Evolutionary conservation across 2,113 vertebrate genomes (phyloP).

Genomic region (Macroglossus sobrinus): DNA sequence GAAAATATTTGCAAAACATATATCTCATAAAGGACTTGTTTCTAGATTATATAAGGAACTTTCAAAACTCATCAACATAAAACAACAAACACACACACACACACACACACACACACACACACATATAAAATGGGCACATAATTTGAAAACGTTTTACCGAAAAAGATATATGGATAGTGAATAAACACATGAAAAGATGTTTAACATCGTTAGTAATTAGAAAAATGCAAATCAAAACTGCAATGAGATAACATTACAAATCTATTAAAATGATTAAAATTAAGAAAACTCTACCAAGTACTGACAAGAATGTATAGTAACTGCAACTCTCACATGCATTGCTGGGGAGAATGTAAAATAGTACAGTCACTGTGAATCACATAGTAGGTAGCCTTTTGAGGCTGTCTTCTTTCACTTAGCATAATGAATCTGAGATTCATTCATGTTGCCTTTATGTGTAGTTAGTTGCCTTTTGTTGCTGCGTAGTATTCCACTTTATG

Average conservation of each 20-base stretch:
- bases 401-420: background rate
- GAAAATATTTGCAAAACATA: background rate
- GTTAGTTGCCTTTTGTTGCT: background rate
- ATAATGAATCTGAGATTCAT: background rate
- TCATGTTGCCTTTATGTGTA: background rate
- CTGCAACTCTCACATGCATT: background rate
- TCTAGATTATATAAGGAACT: background rate
- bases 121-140: background rate
- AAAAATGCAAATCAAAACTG: constrained; percentile 14
- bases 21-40: background rate
- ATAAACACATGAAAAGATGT: background rate
- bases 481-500: constrained; percentile 9
- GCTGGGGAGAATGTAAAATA: background rate
- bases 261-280: background rate
- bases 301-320: background rate
- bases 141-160: background rate
- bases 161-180: background rate
- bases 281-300: background rate
- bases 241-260: background rate
- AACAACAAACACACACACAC: no score
- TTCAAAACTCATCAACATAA: background rate
- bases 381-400: background rate
- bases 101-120: no score
- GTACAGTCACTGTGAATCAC: background rate
- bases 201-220: background rate